Percentiles rank a stretch among this genome's conserved stretches.
Conservation (phyloP, 2,797 vertebrate genomes). For the Thunnus albacares region DNA sequence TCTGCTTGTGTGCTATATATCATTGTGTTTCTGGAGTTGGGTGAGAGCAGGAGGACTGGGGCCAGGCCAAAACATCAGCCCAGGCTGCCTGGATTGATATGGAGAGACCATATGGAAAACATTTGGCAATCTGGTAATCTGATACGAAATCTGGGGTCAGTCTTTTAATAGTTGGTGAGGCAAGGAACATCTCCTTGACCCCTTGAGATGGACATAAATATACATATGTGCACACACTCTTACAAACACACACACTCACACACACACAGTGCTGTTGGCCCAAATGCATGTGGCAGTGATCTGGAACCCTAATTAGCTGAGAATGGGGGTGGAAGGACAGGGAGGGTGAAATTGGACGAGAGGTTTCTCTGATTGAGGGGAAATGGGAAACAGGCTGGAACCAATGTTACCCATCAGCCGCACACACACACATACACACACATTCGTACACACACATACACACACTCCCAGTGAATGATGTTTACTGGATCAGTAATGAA, state of each 20-base stretch:
- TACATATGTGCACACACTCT: slow-evolving; percentile 36
- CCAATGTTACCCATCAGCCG: slow-evolving; percentile 63
- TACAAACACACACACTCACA: slow-evolving; percentile 29
- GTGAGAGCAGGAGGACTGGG: slow-evolving; percentile 31
- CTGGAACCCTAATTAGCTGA: slow-evolving; percentile 78
- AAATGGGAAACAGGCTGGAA: slow-evolving; percentile 83
- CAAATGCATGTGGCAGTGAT: slow-evolving; percentile 81
- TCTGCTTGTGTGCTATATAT: slow-evolving; percentile 46
- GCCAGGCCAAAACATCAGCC: slow-evolving; percentile 33
- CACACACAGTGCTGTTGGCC: slow-evolving; percentile 19
- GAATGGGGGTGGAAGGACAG: slow-evolving; percentile 64
- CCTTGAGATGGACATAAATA: slow-evolving; percentile 61
- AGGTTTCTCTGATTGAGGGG: slow-evolving; percentile 78
- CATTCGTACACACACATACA: not conserved
- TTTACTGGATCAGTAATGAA: slow-evolving; percentile 57
- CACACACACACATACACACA: slow-evolving; percentile 1
- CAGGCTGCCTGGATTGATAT: slow-evolving; percentile 29
- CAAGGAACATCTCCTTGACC: slow-evolving; percentile 76
- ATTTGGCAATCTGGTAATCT: slow-evolving; percentile 72
- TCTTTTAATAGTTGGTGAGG: slow-evolving; percentile 66
- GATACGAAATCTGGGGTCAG: slow-evolving; percentile 72
- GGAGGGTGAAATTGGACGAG: slow-evolving; percentile 76
- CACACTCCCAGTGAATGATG: slow-evolving; percentile 11
- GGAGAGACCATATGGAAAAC: slow-evolving; percentile 70
- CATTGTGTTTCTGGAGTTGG: slow-evolving; percentile 49